Evolutionary conservation across 2,797 vertebrate species (phyloP), one percentile per base, ranked within the genome.

Genomic region (Monodelphis domestica): DNA sequence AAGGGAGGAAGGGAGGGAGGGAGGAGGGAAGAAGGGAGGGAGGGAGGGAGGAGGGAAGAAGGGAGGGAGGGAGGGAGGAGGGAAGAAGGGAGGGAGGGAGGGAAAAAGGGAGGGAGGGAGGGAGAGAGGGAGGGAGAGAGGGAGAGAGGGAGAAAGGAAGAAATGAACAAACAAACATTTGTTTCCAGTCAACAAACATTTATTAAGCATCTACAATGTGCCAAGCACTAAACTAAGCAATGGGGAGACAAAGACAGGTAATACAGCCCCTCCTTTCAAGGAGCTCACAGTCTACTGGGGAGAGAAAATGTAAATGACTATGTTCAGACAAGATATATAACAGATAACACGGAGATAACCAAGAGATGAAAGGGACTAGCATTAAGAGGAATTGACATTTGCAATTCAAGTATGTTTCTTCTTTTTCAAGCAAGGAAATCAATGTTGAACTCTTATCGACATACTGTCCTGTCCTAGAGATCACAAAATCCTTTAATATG

Each of bases 401-500:
- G 3, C 12, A 57, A 59, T 33, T 59, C 57, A 33, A 59, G 33
- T 33, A 59, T 5, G 59, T 30, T 9, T 38, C 38, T 70, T 14
- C 63, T 63, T 59, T 59, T 91, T 59, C 17, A 15, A 5, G 24
- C 14, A 78, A 12, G 3, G 59, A 38, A 91, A 89, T 90, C 12
- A 15, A 59, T 59, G 91, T 51, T 15, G 89, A 57, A 93, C 38
- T 6, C 51, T 50, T 55, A 91, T 89, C 88, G 30, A 38, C 14
- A 59, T 52, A 29, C 15, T 33, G 87, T 91, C 70, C 52, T 57
- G 17, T 28, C 24, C 29, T 0, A 51, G 28, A 45, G 55, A 30
- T 89, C 87, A 91, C 88, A 45, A 91, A 91, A 94, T 84, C 59
- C 51, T 24, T 26, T 38, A 70, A 70, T 70, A 17, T 70, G 3